Evolutionary conservation across 1,140 invertebrate genomes (phyloP).

Genomic region (Cydia splendana): DNA sequence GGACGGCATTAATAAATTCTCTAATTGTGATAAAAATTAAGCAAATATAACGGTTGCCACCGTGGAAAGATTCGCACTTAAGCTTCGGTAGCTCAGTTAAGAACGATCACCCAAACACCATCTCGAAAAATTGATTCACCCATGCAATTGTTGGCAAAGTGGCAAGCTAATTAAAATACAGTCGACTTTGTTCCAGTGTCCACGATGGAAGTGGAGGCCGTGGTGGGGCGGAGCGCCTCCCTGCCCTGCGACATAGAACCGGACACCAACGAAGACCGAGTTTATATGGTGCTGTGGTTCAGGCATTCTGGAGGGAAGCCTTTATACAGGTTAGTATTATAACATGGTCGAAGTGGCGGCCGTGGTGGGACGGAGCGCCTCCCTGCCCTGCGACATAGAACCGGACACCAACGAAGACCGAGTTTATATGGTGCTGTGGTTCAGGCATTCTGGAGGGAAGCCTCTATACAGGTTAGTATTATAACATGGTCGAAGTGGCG

Average conservation of each 20-base stretch:
- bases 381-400: slow-evolving; percentile 91
- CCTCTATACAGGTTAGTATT: slow-evolving; percentile 77
- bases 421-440: slow-evolving; percentile 95
- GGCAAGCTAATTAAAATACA: slow-evolving; percentile 57
- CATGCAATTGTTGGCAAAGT: not conserved
- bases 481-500: slow-evolving; percentile 83
- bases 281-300: slow-evolving; percentile 96
- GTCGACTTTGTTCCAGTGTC: slow-evolving; percentile 83
- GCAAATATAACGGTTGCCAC: no score
- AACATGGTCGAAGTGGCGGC: slow-evolving; percentile 86
- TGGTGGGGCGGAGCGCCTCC: slow-evolving; percentile 87
- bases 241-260: slow-evolving; percentile 92
- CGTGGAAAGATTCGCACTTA: no score
- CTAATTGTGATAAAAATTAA: no score
- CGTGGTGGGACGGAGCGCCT: slow-evolving; percentile 88
- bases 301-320: slow-evolving; percentile 90
- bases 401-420: slow-evolving; percentile 88
- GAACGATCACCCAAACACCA: no score
- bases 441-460: slow-evolving; percentile 51
- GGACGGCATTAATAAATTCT: no score
- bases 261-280: slow-evolving; percentile 87
- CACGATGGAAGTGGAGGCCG: slow-evolving; percentile 87
- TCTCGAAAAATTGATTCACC: no score
- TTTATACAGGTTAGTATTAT: slow-evolving; percentile 87
- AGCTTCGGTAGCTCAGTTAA: no score